A percentile compares a stretch with the other conserved stretches of the same genome.
These are phyloP conservation scores for Toxotes chatareus DNA, from an alignment of 2,113 vertebrate species.

Conservation along the genomic window DNA sequence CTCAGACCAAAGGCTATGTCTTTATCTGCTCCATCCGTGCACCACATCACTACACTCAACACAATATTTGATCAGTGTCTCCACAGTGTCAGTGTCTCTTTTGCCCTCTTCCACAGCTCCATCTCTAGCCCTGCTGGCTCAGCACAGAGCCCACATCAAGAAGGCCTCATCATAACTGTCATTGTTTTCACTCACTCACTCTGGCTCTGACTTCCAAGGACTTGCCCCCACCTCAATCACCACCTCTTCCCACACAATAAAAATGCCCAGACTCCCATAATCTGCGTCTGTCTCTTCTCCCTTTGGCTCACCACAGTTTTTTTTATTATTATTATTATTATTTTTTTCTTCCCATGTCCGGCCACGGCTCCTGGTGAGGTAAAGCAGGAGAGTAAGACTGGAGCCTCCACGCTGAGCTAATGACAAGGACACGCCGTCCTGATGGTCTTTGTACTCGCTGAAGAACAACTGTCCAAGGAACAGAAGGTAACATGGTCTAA, in stretches of 20 bases:
- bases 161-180: slow-evolving; percentile 67
- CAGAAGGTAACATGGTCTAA: slow-evolving; percentile 56
- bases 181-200: slow-evolving; percentile 69
- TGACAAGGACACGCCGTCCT: slow-evolving; percentile 61
- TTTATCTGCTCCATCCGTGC: slow-evolving; percentile 43
- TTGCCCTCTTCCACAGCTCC: slow-evolving; percentile 54
- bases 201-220: slow-evolving; percentile 57
- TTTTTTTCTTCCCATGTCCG: slow-evolving; percentile 12
- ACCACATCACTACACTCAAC: slow-evolving; percentile 39
- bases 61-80: slow-evolving; percentile 64
- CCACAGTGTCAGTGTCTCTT: slow-evolving; percentile 58
- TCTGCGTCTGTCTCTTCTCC: slow-evolving; percentile 28
- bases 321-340: not conserved
- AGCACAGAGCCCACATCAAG: slow-evolving; percentile 58
- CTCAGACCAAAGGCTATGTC: slow-evolving; percentile 46
- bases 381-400: slow-evolving; percentile 41
- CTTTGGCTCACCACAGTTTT: not conserved
- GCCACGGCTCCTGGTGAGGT: slow-evolving; percentile 20
- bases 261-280: slow-evolving; percentile 58
- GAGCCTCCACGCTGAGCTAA: slow-evolving; percentile 60
- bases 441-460: slow-evolving; percentile 31
- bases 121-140: slow-evolving; percentile 46
- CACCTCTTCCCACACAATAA: slow-evolving; percentile 48
- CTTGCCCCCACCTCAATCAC: slow-evolving; percentile 50
- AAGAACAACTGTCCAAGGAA: slow-evolving; percentile 66